A percentile compares a stretch with the other conserved stretches of the same genome.
Evolutionary conservation across 2,113 vertebrate genomes (phyloP).

Genomic region (Aspidoscelis tigris): DNA sequence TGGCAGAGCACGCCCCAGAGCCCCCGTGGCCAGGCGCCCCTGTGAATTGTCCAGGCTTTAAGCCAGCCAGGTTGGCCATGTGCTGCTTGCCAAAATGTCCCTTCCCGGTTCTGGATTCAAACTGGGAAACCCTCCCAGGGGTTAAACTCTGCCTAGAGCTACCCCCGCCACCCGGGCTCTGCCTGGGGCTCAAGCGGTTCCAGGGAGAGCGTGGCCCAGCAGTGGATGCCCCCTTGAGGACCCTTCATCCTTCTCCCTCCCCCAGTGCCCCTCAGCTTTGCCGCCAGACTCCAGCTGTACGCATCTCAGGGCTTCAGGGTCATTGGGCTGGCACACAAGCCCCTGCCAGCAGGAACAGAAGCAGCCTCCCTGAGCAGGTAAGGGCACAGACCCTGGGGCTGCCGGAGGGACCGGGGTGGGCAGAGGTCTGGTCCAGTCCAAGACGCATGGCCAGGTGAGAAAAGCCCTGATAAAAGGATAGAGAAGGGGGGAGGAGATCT

Average conservation of each 20-base stretch:
- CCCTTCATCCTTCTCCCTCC: slow-evolving; percentile 48
- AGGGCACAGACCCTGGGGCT: neutral
- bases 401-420: no score
- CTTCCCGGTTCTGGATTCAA: no score
- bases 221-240: neutral
- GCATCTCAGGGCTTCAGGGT: slow-evolving; percentile 80
- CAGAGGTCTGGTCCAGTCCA: no score
- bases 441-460: neutral
- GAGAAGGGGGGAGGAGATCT: neutral
- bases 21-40: no score
- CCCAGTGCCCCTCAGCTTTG: slow-evolving; percentile 77
- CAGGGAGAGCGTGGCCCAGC: neutral
- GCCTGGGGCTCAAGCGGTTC: neutral
- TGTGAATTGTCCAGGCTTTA: no score
- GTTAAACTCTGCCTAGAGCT: no score
- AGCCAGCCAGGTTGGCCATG: no score
- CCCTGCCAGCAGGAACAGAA: slow-evolving; percentile 50
- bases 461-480: neutral
- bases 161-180: no score
- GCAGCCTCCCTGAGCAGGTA: slow-evolving; percentile 69
- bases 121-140: no score
- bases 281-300: slow-evolving; percentile 75
- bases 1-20: no score
- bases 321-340: slow-evolving; percentile 78
- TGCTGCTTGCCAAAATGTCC: no score